phyloP scores from a whole-genome alignment of 2,797 vertebrate species.

The Onychomys leucogaster region DNA sequence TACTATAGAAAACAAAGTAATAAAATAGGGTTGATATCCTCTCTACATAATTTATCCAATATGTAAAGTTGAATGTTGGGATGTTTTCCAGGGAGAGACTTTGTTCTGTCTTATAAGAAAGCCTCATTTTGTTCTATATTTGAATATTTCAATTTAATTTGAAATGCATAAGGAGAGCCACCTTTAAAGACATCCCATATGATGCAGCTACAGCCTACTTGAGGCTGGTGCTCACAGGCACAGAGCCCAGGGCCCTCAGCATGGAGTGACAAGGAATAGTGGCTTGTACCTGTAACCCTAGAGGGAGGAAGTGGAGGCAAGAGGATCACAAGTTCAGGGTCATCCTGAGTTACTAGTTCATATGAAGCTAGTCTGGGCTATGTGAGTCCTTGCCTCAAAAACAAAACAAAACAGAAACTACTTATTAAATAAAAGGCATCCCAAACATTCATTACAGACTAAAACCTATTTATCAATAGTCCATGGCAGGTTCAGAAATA shows the following conservation, averaged over 20 bases:
- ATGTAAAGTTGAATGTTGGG: not conserved
- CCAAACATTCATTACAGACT: not conserved
- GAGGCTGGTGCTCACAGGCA: not conserved
- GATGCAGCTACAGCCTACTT: not conserved
- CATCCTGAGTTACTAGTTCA: not conserved
- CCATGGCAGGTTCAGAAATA: not conserved
- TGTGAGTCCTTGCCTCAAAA: not conserved
- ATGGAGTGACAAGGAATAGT: too few relatives aligned
- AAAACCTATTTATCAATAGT: not conserved
- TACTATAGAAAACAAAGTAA: not conserved
- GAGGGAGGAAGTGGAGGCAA: not conserved
- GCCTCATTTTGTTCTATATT: not conserved
- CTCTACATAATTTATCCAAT: not conserved
- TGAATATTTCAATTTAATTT: slow-evolving; percentile 53
- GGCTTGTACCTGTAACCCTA: not conserved
- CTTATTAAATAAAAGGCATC: not conserved
- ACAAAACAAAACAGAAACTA: not conserved
- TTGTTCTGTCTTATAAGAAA: slow-evolving; percentile 13
- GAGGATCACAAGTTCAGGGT: not conserved
- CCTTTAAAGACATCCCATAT: not conserved
- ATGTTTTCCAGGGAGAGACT: not conserved
- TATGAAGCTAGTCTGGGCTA: not conserved
- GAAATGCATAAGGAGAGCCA: not conserved
- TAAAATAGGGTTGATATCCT: not conserved
- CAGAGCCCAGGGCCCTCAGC: not conserved